phyloP scores from a whole-genome alignment of 2,888 invertebrate genomes.

The Clanis bilineata region DNA sequence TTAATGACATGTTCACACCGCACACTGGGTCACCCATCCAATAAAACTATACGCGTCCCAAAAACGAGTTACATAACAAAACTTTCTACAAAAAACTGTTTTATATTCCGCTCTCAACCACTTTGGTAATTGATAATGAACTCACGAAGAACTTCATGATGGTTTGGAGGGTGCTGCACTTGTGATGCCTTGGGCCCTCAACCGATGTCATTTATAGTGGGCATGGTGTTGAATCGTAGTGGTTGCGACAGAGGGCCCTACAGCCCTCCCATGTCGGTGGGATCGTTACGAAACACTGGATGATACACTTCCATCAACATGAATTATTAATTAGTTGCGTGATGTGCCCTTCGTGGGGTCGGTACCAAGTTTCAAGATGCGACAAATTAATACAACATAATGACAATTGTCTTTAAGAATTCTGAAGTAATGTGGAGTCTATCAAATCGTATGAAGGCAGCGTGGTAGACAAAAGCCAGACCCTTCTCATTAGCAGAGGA shows the following conservation, averaged over 20 bases:
- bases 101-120: neutral
- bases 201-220: slow-evolving; percentile 44
- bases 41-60: neutral
- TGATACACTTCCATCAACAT: slow-evolving; percentile 22
- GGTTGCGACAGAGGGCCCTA: slow-evolving; percentile 41
- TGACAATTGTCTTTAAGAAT: no score
- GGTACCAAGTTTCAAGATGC: neutral
- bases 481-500: no score
- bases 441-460: no score
- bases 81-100: slow-evolving; percentile 10
- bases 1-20: neutral
- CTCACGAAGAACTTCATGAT: slow-evolving; percentile 60
- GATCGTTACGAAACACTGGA: slow-evolving; percentile 24
- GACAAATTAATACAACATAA: no score
- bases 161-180: slow-evolving; percentile 22
- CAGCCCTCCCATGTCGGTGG: neutral
- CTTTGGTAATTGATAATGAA: slow-evolving; percentile 23
- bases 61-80: neutral
- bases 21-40: neutral
- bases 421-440: no score
- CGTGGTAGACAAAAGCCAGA: no score
- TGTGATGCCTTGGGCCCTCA: slow-evolving; percentile 31
- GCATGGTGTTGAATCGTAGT: slow-evolving; percentile 32
- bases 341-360: slow-evolving; percentile 9
- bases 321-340: slow-evolving; percentile 23